Conservation (phyloP, 1,140 invertebrate species). For the Babylonia areolata region DNA sequence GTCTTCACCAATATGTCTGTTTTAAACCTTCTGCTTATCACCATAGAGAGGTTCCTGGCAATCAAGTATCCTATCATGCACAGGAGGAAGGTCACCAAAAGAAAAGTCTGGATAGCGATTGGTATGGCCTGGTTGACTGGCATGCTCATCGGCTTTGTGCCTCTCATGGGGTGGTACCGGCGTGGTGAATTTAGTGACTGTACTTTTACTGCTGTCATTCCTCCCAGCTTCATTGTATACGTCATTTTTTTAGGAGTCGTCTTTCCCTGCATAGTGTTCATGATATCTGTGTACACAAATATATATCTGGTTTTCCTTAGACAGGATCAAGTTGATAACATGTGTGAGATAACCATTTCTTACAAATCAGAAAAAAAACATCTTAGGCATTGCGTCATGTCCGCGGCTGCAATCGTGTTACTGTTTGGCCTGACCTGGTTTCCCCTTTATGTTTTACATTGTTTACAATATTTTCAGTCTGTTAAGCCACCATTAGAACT, state of each 20-base stretch:
- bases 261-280: slow-evolving; percentile 63
- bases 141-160: slow-evolving; percentile 68
- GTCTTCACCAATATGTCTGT: slow-evolving; percentile 72
- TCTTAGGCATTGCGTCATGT: too few relatives aligned
- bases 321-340: slow-evolving; percentile 46
- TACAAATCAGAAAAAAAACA: slow-evolving; percentile 32
- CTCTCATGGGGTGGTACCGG: slow-evolving; percentile 69
- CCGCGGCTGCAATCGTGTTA: not conserved
- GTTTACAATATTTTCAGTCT: slow-evolving; percentile 51
- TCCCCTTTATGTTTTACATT: slow-evolving; percentile 68
- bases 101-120: slow-evolving; percentile 54
- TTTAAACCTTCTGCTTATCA: slow-evolving; percentile 67
- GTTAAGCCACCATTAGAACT: slow-evolving; percentile 46
- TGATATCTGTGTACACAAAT: slow-evolving; percentile 68
- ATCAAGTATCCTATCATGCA: slow-evolving; percentile 70
- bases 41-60: slow-evolving; percentile 69
- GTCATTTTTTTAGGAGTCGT: slow-evolving; percentile 72
- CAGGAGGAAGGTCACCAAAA: slow-evolving; percentile 53
- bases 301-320: slow-evolving; percentile 66
- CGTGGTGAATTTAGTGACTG: slow-evolving; percentile 48
- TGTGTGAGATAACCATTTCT: too few relatives aligned
- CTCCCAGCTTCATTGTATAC: slow-evolving; percentile 73
- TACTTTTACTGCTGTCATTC: slow-evolving; percentile 66
- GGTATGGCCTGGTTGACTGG: slow-evolving; percentile 61
- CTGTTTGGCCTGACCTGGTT: slow-evolving; percentile 71